These are phyloP conservation scores for Engraulis encrasicolus DNA, from an alignment of 2,113 vertebrate species.

Conservation along the genomic window DNA sequence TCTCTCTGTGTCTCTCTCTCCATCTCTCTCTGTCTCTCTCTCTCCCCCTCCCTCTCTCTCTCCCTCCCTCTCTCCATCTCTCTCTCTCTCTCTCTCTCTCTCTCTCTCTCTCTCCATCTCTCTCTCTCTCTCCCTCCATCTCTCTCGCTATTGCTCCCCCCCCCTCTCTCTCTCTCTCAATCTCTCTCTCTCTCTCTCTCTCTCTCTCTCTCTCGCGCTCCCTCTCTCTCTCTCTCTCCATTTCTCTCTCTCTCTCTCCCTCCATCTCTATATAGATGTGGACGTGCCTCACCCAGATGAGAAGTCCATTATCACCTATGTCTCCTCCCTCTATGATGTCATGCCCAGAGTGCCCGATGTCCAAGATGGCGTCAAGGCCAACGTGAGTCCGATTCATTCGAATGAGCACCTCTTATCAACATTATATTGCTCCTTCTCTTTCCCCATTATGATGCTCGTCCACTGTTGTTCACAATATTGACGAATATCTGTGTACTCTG, in stretches of 20 bases:
- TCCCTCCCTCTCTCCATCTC: too few relatives aligned
- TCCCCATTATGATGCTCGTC: too few relatives aligned
- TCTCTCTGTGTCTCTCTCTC: not conserved
- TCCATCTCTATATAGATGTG: constrained; percentile 63
- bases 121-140: too few relatives aligned
- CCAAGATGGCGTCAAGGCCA: constrained; percentile 86
- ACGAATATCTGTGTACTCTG: too few relatives aligned
- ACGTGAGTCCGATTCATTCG: constrained; percentile 81
- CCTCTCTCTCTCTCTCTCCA: not conserved
- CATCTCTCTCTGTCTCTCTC: not conserved
- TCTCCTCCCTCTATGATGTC: constrained; percentile 87
- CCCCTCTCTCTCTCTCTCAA: too few relatives aligned
- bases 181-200: not conserved
- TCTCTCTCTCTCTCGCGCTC: not conserved
- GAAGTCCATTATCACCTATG: constrained; percentile 81
- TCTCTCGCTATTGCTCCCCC: too few relatives aligned
- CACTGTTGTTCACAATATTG: too few relatives aligned
- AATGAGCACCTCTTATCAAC: too few relatives aligned
- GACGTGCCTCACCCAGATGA: constrained; percentile 79
- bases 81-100: too few relatives aligned
- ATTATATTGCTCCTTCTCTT: too few relatives aligned
- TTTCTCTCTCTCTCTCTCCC: not conserved
- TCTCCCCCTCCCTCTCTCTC: too few relatives aligned
- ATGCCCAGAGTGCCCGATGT: constrained; percentile 90
- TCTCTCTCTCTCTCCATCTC: too few relatives aligned